Base-by-base conservation (phyloP, 1,140 invertebrate species). In the Mya arenaria region DNA sequence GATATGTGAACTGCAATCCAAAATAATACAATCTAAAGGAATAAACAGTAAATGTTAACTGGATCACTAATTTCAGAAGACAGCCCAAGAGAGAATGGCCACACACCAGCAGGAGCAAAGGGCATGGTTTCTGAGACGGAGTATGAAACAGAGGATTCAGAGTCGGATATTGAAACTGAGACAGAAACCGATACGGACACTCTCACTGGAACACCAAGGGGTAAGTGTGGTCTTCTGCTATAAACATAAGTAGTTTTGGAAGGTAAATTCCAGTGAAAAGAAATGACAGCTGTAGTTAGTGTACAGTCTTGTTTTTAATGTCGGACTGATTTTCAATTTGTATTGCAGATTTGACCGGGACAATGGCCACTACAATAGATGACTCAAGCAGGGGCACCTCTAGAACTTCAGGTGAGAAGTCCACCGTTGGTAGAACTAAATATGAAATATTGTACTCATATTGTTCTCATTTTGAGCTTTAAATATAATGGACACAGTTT, bases 121-220 rank as follows among this genome's bases (percentile, higher is more conserved):
- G 84, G 82, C 25, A 60, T 73, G 23, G 71, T 63, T 15, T 84
- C 85, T 4, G 86, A 89, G 44, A 83, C 83, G 6, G 88, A 86
- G 39, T 85, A 85, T 44, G 86, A 88, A 60, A 85, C 86, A 23
- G 84, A 87, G 41, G 84, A 86, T 25, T 82, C 77, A 0, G 85
- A 85, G 30, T 84, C 85, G 0, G 78, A 58, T 13, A 81, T 74
- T 10, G 80, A 66, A 19, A 83, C 87, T 13, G 84, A 87, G 30
- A 86, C 85, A 48, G 88, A 89, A 48, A 86, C 89, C 4, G 86
- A 85, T 17, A 89, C 88, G 3, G 58, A 73, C 13, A 77, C 73
- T 8, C 36, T 63, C 15, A 36, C 60, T 62, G 86, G 84, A 28
- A 89, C 87, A 44, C 66, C 83, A 28, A 85, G 85, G 82, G 87